Percentiles rank a stretch among this genome's conserved stretches.
These are phyloP conservation scores for Ondatra zibethicus DNA, from an alignment of 2,113 vertebrate genomes.

Conservation along the genomic window DNA sequence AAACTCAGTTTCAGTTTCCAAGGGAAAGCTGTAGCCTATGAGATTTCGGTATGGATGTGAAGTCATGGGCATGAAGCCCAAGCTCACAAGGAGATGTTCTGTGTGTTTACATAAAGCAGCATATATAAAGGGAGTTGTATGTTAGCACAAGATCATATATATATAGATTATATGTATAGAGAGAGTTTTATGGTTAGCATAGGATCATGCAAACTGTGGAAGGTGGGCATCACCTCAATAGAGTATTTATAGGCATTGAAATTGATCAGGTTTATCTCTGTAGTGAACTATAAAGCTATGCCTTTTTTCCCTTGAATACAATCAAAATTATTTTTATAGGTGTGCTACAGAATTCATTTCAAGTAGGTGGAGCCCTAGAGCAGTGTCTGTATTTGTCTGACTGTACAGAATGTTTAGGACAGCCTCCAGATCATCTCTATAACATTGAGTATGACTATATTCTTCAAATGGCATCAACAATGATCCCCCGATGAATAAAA, in stretches of 20 bases:
- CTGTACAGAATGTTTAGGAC: not conserved
- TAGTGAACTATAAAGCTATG: not conserved
- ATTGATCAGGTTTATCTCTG: not conserved
- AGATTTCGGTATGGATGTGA: constrained; percentile 20
- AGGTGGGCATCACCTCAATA: not conserved
- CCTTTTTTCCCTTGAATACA: not conserved
- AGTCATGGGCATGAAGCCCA: not conserved
- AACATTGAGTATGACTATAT: not conserved
- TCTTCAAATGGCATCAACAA: not conserved
- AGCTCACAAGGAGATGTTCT: not conserved
- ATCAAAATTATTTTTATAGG: not conserved
- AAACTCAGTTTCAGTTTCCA: not conserved
- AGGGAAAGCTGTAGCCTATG: not conserved
- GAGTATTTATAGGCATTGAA: not conserved
- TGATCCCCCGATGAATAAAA: not conserved
- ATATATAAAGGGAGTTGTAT: not conserved
- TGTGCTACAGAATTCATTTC: not conserved
- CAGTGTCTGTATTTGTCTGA: not conserved
- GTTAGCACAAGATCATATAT: not conserved
- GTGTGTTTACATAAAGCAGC: not conserved
- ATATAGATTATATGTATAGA: too few relatives aligned
- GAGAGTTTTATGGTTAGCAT: not conserved
- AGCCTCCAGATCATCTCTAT: not conserved
- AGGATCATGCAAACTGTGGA: not conserved
- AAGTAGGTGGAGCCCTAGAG: not conserved